Base-by-base conservation (phyloP, 2,888 invertebrate species). In the Girardia tigrina region DNA sequence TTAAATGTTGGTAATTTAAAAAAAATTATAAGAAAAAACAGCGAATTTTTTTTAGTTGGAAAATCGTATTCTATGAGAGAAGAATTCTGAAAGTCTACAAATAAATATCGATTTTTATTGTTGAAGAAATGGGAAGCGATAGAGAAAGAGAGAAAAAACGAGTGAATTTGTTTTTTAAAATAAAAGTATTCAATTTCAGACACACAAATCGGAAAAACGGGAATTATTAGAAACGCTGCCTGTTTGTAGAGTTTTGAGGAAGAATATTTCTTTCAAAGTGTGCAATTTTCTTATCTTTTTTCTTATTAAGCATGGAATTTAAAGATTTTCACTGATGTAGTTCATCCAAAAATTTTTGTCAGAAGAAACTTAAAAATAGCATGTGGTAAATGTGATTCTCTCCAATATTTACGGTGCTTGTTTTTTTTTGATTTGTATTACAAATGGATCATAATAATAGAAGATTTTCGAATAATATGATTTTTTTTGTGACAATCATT, bases 231-330 rank as follows among this genome's bases (percentile, higher is more conserved):
- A 56, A 56, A 56, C 20, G 4, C 4, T 56, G 56, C 23, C n/a
- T 56, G 56, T 56, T n/a, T 56, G 56, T 56, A 56, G 4, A 56
- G 23, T 6, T 56, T 56, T 56, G 56, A 56, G 56, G 56, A 56
- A 56, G 56, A 56, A 56, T 56, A 56, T 20, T 12, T 56, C n/a
- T 56, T 6, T 12, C 4, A 23, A 56, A 23, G 56, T 56, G 56
- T 56, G 56, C 56, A 23, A 56, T 56, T 56, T 56, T 56, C 56
- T 56, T 56, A 56, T 56, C 56, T 56, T 56, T 56, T 56, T 56
- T 56, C 56, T 56, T 56, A 56, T 56, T 56, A 12, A 56, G n/a
- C 56, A 56, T 56, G 56, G 56, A 56, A 56, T 56, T 56, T 56
- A 56, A 56, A 56, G 56, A 56, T 56, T 56, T 23, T 56, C 20